Percentiles rank a stretch among this genome's conserved stretches.
These are phyloP conservation scores for Malurus elegans DNA, from an alignment of 2,113 vertebrate genomes.

Conservation along the genomic window DNA sequence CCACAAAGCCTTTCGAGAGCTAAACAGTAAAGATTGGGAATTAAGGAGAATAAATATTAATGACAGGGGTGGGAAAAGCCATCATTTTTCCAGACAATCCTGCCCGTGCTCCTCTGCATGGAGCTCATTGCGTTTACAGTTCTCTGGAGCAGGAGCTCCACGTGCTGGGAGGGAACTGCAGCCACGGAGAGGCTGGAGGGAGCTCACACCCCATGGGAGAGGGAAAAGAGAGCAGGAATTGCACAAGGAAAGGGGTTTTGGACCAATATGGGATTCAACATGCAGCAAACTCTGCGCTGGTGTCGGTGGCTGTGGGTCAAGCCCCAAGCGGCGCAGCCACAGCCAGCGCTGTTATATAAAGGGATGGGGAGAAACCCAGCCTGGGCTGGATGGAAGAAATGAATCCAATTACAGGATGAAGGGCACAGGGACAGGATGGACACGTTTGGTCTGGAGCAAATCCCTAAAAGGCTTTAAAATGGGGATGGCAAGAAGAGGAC, in stretches of 20 bases:
- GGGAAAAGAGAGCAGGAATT: not conserved
- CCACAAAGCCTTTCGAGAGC: not conserved
- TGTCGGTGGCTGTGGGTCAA: not conserved
- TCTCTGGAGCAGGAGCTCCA: not conserved
- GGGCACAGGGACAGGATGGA: conserved; percentile 30
- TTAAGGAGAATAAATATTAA: conserved; percentile 42
- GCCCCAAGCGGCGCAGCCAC: fast-evolving
- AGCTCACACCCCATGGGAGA: fast-evolving
- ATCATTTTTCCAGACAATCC: not conserved
- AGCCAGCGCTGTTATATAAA: conserved; percentile 6
- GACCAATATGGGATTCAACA: fast-evolving
- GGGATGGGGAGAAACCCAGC: not conserved
- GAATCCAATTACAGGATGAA: conserved; percentile 69
- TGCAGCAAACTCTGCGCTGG: not conserved
- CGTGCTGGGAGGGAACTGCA: not conserved
- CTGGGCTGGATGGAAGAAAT: conserved; percentile 24
- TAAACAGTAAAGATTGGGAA: not conserved
- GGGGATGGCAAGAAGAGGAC: not conserved
- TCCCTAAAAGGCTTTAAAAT: not conserved
- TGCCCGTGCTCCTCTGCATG: not conserved
- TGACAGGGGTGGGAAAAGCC: not conserved
- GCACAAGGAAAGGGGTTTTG: not conserved
- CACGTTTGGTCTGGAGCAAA: conserved; percentile 16
- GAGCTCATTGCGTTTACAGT: not conserved
- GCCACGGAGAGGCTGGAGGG: not conserved